Evolutionary conservation across 2,113 vertebrate species (phyloP), one percentile per base, ranked within the genome.

Genomic region (Callocephalon fimbriatum): DNA sequence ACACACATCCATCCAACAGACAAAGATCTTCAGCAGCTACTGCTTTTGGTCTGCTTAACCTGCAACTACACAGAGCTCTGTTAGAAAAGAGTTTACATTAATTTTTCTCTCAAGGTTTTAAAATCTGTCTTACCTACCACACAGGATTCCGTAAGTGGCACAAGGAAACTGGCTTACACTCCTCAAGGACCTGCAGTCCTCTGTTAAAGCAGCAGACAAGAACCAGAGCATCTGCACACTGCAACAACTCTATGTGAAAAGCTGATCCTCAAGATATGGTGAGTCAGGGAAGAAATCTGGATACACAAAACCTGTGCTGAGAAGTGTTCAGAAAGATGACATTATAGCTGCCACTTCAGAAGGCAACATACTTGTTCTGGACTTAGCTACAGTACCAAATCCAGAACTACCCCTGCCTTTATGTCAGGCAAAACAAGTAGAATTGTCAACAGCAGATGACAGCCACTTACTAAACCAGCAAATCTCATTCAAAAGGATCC

Each of bases 231-330:
- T 15, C 23, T 16, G 22, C 3, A 14, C 0, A 1, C 12, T 6
- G 5, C 29, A 75, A 11, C 1, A 0, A 29, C 37, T 32, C 18
- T 10, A 6, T 2, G 2, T 29, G 26, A 77, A 88, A 89, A 89
- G 27, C 35, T 5, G 1, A 75, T 15, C 50, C 23, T 26, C 3
- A 6, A 90, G 83, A 70, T 23, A 74, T 0, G 0, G 9, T 0
- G 1, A 47, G 22, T 16, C 20, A 40, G 20, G 84, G 45, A 66
- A 72, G 51, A 50, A 74, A 63, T 50, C 37, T 27, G 6, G 37
- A 62, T 22, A 29, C 23, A 38, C 3, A 78, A 86, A 88, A 75
- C 16, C 7, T 38, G 12, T 51, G 38, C 75, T 61, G 11, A 47
- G 31, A 81, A 91, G 9, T 59, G 54, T 54, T 88, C 7, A 42